Evolutionary conservation across 2,888 invertebrate species (phyloP).

Genomic region (Parascotia fuliginaria): DNA sequence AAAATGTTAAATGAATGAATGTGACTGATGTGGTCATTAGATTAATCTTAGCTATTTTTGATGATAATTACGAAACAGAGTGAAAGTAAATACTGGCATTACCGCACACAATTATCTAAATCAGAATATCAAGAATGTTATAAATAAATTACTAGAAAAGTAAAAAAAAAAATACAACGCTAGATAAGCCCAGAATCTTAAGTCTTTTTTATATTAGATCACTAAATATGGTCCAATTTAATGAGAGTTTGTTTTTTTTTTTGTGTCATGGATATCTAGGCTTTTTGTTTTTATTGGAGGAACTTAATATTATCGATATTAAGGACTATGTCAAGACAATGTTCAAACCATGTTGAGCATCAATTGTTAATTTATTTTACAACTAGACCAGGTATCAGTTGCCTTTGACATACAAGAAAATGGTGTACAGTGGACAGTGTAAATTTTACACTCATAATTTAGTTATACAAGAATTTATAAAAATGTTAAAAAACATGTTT

Average conservation of each 20-base stretch:
- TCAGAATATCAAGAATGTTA: conserved; percentile 56
- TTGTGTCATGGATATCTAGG: conserved; percentile 47
- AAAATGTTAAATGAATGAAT: neutral
- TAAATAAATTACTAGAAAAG: conserved; percentile 50
- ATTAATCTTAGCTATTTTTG: neutral
- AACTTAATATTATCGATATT: conserved; percentile 9
- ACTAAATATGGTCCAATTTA: conserved; percentile 69
- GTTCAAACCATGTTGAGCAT: neutral
- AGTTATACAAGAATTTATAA: conserved; percentile 2
- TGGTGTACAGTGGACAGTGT: conserved; percentile 5
- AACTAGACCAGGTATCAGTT: conserved; percentile 4
- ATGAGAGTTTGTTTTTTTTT: conserved; percentile 51
- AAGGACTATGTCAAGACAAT: neutral
- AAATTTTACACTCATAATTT: neutral
- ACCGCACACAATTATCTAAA: conserved; percentile 53
- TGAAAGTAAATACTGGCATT: conserved; percentile 39
- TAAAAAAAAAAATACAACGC: conserved; percentile 41
- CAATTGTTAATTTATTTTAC: neutral
- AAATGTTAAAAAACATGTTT: neutral
- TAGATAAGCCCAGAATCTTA: conserved; percentile 57
- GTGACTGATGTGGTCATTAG: neutral
- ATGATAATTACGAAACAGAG: conserved; percentile 20
- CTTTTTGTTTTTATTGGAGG: conserved; percentile 50
- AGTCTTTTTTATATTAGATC: conserved; percentile 51
- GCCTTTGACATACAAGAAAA: conserved; percentile 1